phyloP scores from a whole-genome alignment of 2,113 vertebrate genomes.

The Salminus brasiliensis region DNA sequence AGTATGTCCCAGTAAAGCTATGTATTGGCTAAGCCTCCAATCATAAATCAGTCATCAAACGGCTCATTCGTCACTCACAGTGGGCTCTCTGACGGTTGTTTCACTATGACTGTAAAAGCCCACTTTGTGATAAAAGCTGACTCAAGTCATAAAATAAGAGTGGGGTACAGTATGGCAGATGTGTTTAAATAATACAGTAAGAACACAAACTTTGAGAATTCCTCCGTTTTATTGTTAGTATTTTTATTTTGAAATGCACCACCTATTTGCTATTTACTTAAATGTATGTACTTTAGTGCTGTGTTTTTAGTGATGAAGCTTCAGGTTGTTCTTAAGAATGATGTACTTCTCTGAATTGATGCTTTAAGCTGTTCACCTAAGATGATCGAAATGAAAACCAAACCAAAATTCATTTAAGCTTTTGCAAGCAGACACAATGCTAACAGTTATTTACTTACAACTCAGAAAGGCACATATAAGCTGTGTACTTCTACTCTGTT shows the following conservation, averaged over 20 bases:
- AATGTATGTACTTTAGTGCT: too few relatives aligned
- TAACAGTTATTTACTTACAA: background rate
- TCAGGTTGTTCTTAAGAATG: too few relatives aligned
- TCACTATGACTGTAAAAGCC: background rate
- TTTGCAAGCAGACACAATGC: background rate
- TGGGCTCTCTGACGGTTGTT: background rate
- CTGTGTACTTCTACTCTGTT: background rate
- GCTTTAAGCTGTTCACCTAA: too few relatives aligned
- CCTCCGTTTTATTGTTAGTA: too few relatives aligned
- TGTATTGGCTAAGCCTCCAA: conserved; percentile 5
- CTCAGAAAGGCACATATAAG: background rate
- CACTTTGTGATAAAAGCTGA: conserved; percentile 5
- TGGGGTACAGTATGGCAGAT: background rate
- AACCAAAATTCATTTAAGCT: too few relatives aligned
- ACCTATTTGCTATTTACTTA: too few relatives aligned
- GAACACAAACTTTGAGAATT: too few relatives aligned
- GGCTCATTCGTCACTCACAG: conserved; percentile 7
- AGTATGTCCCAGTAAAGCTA: conserved; percentile 7
- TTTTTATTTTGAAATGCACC: too few relatives aligned
- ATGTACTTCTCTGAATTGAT: too few relatives aligned
- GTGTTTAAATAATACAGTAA: too few relatives aligned
- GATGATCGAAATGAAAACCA: too few relatives aligned
- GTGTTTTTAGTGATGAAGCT: too few relatives aligned
- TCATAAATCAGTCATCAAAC: conserved; percentile 40
- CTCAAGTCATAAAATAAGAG: conserved; percentile 6